These are phyloP conservation scores for Chunga burmeisteri DNA, from an alignment of 2,113 vertebrate genomes.

Conservation along the genomic window DNA sequence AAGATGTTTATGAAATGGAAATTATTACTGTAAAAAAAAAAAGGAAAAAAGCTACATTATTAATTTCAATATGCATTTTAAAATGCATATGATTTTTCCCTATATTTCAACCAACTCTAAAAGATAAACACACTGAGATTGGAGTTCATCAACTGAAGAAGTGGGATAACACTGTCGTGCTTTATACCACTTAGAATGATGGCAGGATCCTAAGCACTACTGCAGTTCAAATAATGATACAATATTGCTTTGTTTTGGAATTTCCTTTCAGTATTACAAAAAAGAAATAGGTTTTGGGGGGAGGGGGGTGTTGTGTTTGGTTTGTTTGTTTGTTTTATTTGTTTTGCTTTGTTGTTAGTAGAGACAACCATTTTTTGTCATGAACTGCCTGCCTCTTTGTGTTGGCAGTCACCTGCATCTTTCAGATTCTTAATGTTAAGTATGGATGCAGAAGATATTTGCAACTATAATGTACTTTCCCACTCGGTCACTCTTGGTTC, in stretches of 20 bases:
- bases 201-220: not conserved
- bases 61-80: not conserved
- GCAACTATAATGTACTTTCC: not conserved
- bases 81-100: not conserved
- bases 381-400: not conserved
- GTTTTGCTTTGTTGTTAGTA: not conserved
- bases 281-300: not conserved
- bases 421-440: not conserved
- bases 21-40: not conserved
- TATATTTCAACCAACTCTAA: not conserved
- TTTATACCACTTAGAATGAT: not conserved
- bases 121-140: not conserved
- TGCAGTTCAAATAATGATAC: not conserved
- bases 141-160: not conserved
- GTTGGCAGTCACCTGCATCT: not conserved
- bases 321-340: not conserved
- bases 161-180: not conserved
- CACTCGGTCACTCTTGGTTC: not conserved
- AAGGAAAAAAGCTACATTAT: not conserved
- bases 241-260: not conserved
- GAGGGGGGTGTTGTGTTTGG: too few relatives aligned
- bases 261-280: not conserved
- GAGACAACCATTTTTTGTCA: not conserved
- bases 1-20: not conserved
- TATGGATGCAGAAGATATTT: not conserved